Evolutionary conservation across 2,797 vertebrate species (phyloP).

Genomic region (Nyctalus aviator): DNA sequence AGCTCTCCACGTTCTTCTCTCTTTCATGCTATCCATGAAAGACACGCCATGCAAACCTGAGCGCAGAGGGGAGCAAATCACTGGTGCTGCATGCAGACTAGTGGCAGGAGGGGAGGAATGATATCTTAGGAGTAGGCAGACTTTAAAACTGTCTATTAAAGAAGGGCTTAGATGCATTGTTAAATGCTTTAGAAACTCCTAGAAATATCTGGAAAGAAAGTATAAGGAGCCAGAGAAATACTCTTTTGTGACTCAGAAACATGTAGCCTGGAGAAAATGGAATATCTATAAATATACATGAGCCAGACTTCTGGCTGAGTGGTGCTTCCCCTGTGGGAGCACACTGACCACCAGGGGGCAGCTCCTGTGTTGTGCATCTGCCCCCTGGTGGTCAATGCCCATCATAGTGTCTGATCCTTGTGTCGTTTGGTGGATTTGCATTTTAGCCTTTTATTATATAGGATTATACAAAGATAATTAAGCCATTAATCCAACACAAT

Average conservation of each 20-base stretch:
- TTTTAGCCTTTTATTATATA: background rate
- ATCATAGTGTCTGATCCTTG: too few relatives aligned
- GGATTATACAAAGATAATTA: background rate
- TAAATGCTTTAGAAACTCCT: conserved; percentile 4
- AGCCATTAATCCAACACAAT: background rate
- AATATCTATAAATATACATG: background rate
- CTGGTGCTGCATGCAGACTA: background rate
- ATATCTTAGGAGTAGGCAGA: background rate
- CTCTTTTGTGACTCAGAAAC: conserved; percentile 24
- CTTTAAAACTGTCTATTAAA: background rate
- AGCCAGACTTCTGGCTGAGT: too few relatives aligned
- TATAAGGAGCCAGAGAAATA: background rate
- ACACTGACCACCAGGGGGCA: too few relatives aligned
- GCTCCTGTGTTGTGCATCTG: too few relatives aligned
- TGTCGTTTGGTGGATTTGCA: fast-evolving
- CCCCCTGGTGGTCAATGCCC: too few relatives aligned
- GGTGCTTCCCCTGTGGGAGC: too few relatives aligned
- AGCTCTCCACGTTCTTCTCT: background rate
- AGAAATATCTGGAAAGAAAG: background rate
- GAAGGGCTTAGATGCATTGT: background rate
- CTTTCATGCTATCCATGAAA: conserved; percentile 6
- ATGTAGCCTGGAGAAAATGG: background rate
- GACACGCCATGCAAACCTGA: background rate
- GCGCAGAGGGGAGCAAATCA: background rate
- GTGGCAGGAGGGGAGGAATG: background rate